Evolutionary conservation across 2,113 vertebrate genomes (phyloP), one percentile per base, ranked within the genome.

Genomic region (Xenopus borealis): DNA sequence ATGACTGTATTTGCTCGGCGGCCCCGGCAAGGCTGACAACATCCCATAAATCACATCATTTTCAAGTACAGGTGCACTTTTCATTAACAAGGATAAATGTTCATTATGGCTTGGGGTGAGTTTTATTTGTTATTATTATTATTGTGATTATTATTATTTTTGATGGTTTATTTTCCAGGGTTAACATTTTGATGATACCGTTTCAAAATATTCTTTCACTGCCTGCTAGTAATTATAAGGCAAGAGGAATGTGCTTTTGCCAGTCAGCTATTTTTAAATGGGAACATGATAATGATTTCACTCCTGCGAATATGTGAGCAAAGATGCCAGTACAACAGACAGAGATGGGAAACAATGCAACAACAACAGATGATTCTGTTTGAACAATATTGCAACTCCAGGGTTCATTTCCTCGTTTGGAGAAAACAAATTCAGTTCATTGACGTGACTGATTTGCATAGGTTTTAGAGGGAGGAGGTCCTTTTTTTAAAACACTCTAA

Each of bases 261-360:
- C 57, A 68, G 45, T 20, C 72, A 20, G 65, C 23, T 58, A 75
- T 67, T 62, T 61, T 62, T 50, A 27, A 27, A 46, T 10, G 53
- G 11, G 45, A 27, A 61, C 50, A 67, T 68, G 45, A 18, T 75
- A 75, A 75, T 74, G 58, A 66, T 68, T 68, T 68, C 55, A 68
- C 58, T 62, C 55, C 20, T 44, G 58, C 45, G 44, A 62, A 75
- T n/a, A 46, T 33, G 12, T 66, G 20, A 75, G 7, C 52, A 16
- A 20, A 68, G 44, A 45, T 33, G 12, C 20, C 12, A 62, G 61
- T 30, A 61, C 16, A 75, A 46, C 52, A 66, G 30, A 13, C 23
- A 66, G 66, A n/a, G 9, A 16, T n/a, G 47, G 16, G 50, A 6
- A 12, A 17, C 47, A 50, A 30, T 13, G 10, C 13, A 50, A 12